Evolutionary conservation across 2,888 invertebrate species (phyloP), one percentile per base, ranked within the genome.

Genomic region (Cristatella mucedo): DNA sequence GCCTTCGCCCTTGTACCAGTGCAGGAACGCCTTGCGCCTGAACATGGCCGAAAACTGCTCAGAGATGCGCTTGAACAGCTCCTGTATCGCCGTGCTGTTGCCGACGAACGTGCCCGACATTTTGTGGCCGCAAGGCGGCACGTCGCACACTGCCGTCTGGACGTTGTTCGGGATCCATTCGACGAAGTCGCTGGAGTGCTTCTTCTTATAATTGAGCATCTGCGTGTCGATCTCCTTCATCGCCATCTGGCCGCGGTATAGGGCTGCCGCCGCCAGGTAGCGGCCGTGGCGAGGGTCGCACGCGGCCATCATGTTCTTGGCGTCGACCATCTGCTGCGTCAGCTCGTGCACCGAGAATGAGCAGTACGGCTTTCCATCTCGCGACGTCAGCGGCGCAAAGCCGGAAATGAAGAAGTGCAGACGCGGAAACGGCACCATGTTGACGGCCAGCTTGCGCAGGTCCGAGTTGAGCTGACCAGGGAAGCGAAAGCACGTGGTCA

Each of bases 91-190:
- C n/a, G n/a, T n/a, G n/a, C n/a, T n/a, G n/a, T n/a, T n/a, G n/a
- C n/a, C n/a, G n/a, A n/a, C n/a, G n/a, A n/a, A n/a, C n/a, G n/a
- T n/a, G n/a, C n/a, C n/a, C n/a, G n/a, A n/a, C 16, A 41, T 22
- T 22, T 22, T 18, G 19, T 15, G 18, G 13, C 40, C 40, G 7
- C 29, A 6, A 15, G 24, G 39, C 5, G 41, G 41, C 24, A 41
- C 32, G 21, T 41, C 40, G 19, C 41, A 41, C 7, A 41, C 41
- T 5, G 40, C 41, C 15, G 29, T 40, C 29, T 41, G 24, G 3
- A 26, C 29, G 26, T 41, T 41, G 15, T 41, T 40, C 3, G 41
- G 41, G 16, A 41, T 41, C 41, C 41, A 41, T 26, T 41, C 41
- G 5, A 41, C 40, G 21, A 41, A 41, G 19, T 41, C 19, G 20